These are phyloP conservation scores for Sanderia malayensis DNA, from an alignment of 30 jellyfish, hydroid and myxozoan species.

Conservation along the genomic window DNA sequence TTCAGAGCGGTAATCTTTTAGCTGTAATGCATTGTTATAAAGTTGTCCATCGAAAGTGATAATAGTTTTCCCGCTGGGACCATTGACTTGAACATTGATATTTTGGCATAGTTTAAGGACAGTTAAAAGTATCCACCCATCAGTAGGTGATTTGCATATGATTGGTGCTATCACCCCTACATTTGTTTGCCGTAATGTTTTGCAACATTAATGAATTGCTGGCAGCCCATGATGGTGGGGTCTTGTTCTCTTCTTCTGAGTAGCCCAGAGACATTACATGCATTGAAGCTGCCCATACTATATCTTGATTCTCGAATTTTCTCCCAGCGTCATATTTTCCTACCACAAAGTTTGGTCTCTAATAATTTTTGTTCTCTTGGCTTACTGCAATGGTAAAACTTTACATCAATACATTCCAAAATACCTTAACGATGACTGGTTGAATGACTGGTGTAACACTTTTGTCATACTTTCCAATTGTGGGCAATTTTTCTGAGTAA, in stretches of 20 bases:
- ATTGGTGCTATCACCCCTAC: slow-evolving; percentile 7
- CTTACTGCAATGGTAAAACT: neutral
- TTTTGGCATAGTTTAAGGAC: slow-evolving; percentile 7
- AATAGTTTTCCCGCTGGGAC: neutral
- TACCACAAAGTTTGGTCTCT: neutral
- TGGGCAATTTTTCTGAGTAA: neutral
- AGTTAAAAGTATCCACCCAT: slow-evolving; percentile 6
- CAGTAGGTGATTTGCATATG: slow-evolving; percentile 9
- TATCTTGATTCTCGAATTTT: neutral
- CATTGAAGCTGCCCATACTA: neutral
- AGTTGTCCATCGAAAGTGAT: slow-evolving; percentile 12
- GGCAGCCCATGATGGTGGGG: slow-evolving; percentile 4
- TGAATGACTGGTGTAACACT: neutral
- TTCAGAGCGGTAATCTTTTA: slow-evolving; percentile 8
- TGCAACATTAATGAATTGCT: neutral
- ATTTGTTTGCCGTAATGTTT: neutral
- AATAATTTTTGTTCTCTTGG: neutral
- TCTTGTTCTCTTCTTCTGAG: neutral
- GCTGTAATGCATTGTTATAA: slow-evolving; percentile 8
- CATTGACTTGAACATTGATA: neutral
- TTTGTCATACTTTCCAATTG: neutral
- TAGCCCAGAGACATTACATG: neutral
- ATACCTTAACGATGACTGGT: neutral
- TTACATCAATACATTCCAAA: neutral
- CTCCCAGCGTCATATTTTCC: slow-evolving; percentile 1